phyloP scores from a whole-genome alignment of 1,140 invertebrate species.

The Thereuonema tuberculata region DNA sequence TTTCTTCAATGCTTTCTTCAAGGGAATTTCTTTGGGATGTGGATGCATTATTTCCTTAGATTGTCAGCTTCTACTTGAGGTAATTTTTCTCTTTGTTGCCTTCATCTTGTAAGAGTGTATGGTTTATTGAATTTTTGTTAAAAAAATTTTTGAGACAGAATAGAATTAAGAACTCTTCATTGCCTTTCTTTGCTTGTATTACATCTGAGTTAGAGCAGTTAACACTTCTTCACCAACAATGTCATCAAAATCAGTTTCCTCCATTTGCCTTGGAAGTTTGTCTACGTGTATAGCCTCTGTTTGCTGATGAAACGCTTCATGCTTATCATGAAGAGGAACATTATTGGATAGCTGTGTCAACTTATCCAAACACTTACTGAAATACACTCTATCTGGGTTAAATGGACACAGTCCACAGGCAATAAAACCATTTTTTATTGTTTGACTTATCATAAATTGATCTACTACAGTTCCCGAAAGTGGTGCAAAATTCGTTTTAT shows the following conservation, averaged over 20 bases:
- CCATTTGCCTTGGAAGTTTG: not conserved
- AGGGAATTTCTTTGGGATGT: not conserved
- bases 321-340: not conserved
- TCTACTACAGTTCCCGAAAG: not conserved
- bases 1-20: not conserved
- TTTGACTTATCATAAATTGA: not conserved
- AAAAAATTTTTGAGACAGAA: not conserved
- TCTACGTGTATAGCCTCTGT: not conserved
- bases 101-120: not conserved
- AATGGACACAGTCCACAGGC: conserved; percentile 3
- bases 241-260: too few species aligned
- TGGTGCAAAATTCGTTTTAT: not conserved
- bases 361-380: not conserved
- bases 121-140: not conserved
- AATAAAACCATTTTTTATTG: not conserved
- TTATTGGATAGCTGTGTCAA: not conserved
- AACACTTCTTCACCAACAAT: not conserved
- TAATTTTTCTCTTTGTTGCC: not conserved
- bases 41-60: not conserved
- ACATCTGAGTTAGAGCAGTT: not conserved
- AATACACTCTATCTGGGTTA: not conserved
- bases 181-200: not conserved
- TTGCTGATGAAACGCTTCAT: not conserved
- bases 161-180: not conserved
- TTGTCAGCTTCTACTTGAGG: not conserved